Percentiles rank a stretch among this genome's conserved stretches.
phyloP scores from a whole-genome alignment of 2,888 invertebrate genomes.

The Agonopterix subpropinquella region DNA sequence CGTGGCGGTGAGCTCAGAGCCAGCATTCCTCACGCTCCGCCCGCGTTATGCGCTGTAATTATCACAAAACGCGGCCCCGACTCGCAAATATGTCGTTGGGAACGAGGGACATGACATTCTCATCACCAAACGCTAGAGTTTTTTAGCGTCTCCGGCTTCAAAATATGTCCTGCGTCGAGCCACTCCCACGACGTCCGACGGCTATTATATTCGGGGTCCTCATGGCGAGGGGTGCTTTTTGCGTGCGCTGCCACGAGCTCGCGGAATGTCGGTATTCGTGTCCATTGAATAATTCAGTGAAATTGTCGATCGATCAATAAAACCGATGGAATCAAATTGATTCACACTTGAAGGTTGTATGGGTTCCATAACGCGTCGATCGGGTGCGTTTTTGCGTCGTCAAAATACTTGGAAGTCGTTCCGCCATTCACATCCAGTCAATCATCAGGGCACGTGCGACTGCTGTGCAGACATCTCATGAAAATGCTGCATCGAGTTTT shows the following conservation, averaged over 20 bases:
- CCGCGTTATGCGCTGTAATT: conserved; percentile 72
- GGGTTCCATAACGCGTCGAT: conserved; percentile 53
- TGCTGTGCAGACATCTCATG: conserved; percentile 28
- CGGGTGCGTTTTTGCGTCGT: conserved; percentile 55
- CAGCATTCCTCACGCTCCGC: conserved; percentile 60
- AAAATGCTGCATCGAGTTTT: conserved; percentile 40
- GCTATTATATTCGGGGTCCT: conserved; percentile 48
- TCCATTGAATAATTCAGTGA: conserved; percentile 69
- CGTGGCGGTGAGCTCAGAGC: conserved; percentile 69
- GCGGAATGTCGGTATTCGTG: conserved; percentile 66
- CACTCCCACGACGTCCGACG: conserved; percentile 59
- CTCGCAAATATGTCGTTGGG: conserved; percentile 74
- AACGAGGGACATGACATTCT: conserved; percentile 74
- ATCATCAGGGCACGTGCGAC: conserved; percentile 54
- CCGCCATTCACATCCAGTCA: conserved; percentile 56
- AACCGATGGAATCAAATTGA: conserved; percentile 70
- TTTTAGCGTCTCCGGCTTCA: conserved; percentile 48
- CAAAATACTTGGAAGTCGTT: conserved; percentile 65
- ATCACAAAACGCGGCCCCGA: conserved; percentile 69
- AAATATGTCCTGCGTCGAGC: conserved; percentile 42
- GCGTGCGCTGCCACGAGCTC: conserved; percentile 45
- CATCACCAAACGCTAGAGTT: conserved; percentile 66
- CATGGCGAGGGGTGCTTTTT: conserved; percentile 45
- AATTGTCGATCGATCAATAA: conserved; percentile 73
- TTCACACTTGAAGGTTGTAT: conserved; percentile 69